These are phyloP conservation scores for Trichomycterus rosablanca DNA, from an alignment of 2,113 vertebrate species.

Conservation along the genomic window DNA sequence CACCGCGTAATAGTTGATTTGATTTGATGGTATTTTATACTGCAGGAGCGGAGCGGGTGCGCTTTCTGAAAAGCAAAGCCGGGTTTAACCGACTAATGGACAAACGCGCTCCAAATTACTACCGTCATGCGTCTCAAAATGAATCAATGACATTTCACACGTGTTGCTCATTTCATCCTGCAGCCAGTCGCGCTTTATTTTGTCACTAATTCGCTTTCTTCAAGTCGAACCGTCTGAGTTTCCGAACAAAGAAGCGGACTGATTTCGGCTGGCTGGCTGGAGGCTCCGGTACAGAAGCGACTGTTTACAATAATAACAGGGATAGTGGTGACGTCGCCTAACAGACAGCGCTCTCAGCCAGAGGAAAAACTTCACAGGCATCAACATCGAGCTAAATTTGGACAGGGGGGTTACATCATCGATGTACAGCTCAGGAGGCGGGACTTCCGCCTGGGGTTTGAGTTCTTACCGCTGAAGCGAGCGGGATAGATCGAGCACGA, in stretches of 20 bases:
- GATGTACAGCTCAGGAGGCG: slow-evolving; percentile 63
- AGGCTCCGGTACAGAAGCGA: slow-evolving; percentile 70
- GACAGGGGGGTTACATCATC: slow-evolving; percentile 80
- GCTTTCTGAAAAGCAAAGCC: neutral
- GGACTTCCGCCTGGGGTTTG: slow-evolving; percentile 78
- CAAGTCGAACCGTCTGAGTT: slow-evolving; percentile 59
- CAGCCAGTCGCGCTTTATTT: slow-evolving; percentile 17
- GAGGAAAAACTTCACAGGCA: slow-evolving; percentile 59
- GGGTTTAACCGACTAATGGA: too few relatives aligned
- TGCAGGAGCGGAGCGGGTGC: too few relatives aligned
- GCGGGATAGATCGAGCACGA: neutral
- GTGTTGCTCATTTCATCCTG: slow-evolving; percentile 34
- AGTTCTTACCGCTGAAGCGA: slow-evolving; percentile 62
- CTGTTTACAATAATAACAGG: slow-evolving; percentile 85
- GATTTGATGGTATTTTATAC: too few relatives aligned
- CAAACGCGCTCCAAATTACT: neutral
- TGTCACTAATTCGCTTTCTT: neutral
- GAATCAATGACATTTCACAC: slow-evolving; percentile 35
- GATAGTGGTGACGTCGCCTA: slow-evolving; percentile 62
- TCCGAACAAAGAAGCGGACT: slow-evolving; percentile 74
- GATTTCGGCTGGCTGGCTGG: slow-evolving; percentile 62
- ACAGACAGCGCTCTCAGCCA: slow-evolving; percentile 68
- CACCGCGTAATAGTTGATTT: too few relatives aligned
- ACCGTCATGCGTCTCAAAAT: slow-evolving; percentile 5
- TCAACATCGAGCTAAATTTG: slow-evolving; percentile 80